Evolutionary conservation across 1,140 invertebrate species (phyloP).

Genomic region (Antheraea pernyi): DNA sequence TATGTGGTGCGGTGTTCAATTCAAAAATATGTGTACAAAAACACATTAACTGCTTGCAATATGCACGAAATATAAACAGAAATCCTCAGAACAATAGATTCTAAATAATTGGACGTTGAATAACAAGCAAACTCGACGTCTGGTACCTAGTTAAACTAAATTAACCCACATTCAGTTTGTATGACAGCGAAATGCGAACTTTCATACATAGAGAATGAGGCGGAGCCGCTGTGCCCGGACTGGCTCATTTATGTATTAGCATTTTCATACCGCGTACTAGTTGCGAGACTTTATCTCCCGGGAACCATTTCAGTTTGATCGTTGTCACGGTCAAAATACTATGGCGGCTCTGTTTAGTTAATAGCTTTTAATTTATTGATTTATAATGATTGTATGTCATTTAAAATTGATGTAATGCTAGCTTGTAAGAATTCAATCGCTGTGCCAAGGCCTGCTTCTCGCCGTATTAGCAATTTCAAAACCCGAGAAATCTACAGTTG

Average conservation of each 20-base stretch:
- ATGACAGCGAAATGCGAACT: not conserved
- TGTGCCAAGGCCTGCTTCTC: too few species aligned
- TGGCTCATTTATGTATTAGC: not conserved
- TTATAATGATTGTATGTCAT: too few species aligned
- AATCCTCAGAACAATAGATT: not conserved
- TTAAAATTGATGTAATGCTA: too few species aligned
- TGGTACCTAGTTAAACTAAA: not conserved
- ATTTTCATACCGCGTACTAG: not conserved
- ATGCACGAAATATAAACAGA: too few species aligned
- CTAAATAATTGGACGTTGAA: not conserved
- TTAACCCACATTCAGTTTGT: conserved; percentile 1
- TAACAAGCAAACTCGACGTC: not conserved
- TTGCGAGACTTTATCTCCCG: not conserved
- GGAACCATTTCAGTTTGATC: not conserved
- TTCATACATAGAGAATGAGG: not conserved
- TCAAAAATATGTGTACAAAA: too few species aligned
- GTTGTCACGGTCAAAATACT: not conserved
- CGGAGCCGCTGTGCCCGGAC: not conserved
- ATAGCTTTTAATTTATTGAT: not conserved
- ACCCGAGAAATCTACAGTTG: too few species aligned
- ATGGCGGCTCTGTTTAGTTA: not conserved
- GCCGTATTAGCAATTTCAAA: too few species aligned
- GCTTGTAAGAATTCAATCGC: too few species aligned
- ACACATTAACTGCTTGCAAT: not conserved
- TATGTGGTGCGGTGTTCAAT: too few species aligned